phyloP scores from a whole-genome alignment of 2,797 vertebrate genomes.

The Chiloscyllium punctatum region DNA sequence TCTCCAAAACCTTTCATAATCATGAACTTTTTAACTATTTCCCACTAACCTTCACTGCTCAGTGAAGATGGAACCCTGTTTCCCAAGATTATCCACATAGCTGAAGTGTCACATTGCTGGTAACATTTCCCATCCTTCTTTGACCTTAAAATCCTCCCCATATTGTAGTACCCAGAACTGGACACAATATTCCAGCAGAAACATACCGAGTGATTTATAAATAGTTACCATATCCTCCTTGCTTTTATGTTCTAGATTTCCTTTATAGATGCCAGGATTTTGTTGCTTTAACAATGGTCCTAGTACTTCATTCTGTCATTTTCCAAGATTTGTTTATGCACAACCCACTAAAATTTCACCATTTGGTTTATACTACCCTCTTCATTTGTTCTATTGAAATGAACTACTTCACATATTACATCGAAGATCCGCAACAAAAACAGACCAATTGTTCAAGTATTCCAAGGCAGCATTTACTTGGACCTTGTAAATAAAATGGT shows the following conservation, averaged over 20 bases:
- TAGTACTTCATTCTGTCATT: background rate
- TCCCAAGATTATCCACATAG: background rate
- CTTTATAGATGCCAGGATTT: no score
- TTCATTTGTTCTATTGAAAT: background rate
- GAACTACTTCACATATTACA: background rate
- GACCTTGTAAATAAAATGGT: background rate
- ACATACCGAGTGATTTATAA: background rate
- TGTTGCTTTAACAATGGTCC: background rate
- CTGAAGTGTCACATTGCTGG: background rate
- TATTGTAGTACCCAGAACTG: background rate
- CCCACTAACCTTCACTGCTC: background rate
- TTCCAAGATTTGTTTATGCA: background rate
- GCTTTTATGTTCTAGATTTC: background rate
- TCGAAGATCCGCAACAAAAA: background rate
- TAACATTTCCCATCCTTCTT: background rate
- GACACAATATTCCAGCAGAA: background rate
- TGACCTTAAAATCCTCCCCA: background rate
- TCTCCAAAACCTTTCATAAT: no score
- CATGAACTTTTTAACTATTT: background rate
- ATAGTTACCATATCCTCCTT: background rate
- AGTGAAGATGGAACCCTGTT: background rate
- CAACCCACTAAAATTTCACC: background rate
- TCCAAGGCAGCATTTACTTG: no score
- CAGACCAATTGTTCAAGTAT: background rate
- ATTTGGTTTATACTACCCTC: background rate